Base-by-base conservation (phyloP, 2,113 vertebrate species). In the Mobula birostris region DNA sequence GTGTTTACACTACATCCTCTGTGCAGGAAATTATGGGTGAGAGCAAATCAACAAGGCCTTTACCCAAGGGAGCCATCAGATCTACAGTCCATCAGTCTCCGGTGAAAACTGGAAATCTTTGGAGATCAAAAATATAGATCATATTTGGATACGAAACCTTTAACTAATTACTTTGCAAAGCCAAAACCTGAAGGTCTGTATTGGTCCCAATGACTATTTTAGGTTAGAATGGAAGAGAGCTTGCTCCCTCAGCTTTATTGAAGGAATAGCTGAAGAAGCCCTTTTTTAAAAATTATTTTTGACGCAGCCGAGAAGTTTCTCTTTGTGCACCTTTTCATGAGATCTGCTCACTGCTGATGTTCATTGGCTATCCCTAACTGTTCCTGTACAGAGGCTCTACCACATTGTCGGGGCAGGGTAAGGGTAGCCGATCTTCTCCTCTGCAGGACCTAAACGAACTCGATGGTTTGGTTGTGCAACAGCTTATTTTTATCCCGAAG, bases 91-190 rank as follows among this genome's bases (percentile, higher is more conserved):
- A 58, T 85, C 58, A 85, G 82, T 48, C 58, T 85, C 48, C 82
- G 58, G 21, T 58, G 48, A 3, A 85, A 24, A 85, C 58, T 85
- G 24, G 48, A 85, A 24, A 48, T 85, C 82, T 85, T 85, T 48
- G 27, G 82, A 85, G 82, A 85, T 85, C 82, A 85, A 85, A 48
- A 85, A 85, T 56, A 56, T 85, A 36, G 21, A 48, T 85, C 82
- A 85, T 40, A 17, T 19, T 85, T 85, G 82, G 82, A 85, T 56
- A 85, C 19, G 40, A 85, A 85, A 48, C 58, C 82, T 85, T 85
- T 58, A 85, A 85, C 48, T 48, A 48, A 85, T 85, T 85, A 85
- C 82, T 27, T 58, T 24, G 2, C 82, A 85, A 9, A 27, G 82
- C 82, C 82, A 58, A 56, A 56, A 56, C 9, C 82, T 27, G 48